Base-by-base conservation (phyloP, 2,797 vertebrate genomes). In the Anomalospiza imberbis region DNA sequence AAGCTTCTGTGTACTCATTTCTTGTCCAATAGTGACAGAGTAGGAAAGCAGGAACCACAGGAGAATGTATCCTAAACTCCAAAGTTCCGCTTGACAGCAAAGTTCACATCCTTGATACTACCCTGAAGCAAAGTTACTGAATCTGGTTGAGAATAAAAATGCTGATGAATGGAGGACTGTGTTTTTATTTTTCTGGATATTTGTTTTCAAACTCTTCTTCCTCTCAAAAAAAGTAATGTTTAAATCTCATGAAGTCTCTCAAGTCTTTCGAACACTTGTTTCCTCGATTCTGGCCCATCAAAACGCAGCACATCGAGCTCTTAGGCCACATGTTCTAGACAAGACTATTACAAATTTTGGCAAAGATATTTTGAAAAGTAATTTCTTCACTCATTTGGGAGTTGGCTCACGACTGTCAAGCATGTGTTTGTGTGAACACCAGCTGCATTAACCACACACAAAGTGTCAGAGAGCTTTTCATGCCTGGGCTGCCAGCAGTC, bases 341-440 rank as follows among this genome's bases (percentile, higher is more conserved):
- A 47, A 34, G 22, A 31, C 18, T 4, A 0, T 26, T 13, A 29
- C 5, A 68, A 44, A 24, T 36, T 25, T 29, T 12, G 18, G 15
- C n/a, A 48, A 20, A 55, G 8, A 0, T 12, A n/a, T 17, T 60
- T 48, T 31, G 32, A 42, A 21, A 38, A 62, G 25, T n/a, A 17
- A 42, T 38, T 51, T 70, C 74, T 68, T 40, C 20, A 13, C 14
- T n/a, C 25, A 19, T 17, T 3, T 25, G 17, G 13, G 54, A 67
- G 57, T n/a, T 67, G 18, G 22, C 17, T 29, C 11, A 1, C 3
- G 32, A 31, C 36, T 9, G 42, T 19, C 22, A 29, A 17, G 58
- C 26, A 8, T 0, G 3, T 4, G 0, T 25, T n/a, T 26, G 21
- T 12, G 40, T 8, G 34, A 25, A 31, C 38, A 7, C 2, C n/a